Evolutionary conservation across 2,113 vertebrate genomes (phyloP).

Genomic region (Salminus brasiliensis): DNA sequence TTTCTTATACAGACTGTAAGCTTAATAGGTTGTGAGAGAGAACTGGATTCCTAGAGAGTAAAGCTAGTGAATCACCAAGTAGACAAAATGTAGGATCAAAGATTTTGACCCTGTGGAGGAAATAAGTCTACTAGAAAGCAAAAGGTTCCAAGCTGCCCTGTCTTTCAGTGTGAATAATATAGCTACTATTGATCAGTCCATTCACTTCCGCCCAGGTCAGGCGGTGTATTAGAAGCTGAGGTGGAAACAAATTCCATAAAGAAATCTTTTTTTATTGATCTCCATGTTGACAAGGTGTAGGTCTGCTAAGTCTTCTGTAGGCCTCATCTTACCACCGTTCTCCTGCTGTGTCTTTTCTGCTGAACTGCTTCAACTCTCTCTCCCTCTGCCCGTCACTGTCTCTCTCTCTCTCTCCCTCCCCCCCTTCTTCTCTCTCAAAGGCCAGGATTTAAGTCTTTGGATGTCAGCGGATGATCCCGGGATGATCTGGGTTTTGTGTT

Average conservation of each 20-base stretch:
- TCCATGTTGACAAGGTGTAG: slow-evolving; percentile 15
- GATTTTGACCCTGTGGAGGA: too few species aligned
- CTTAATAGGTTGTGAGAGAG: too few species aligned
- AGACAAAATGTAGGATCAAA: too few species aligned
- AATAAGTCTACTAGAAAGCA: neutral
- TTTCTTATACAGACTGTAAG: neutral
- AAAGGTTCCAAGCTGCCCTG: neutral
- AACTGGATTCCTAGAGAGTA: too few species aligned
- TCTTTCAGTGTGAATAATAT: slow-evolving; percentile 19
- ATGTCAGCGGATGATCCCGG: slow-evolving; percentile 48
- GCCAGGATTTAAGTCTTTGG: slow-evolving; percentile 33
- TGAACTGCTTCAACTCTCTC: neutral
- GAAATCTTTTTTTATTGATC: slow-evolving; percentile 39
- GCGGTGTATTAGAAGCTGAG: slow-evolving; percentile 10
- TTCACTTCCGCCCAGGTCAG: slow-evolving; percentile 30
- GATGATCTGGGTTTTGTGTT: slow-evolving; percentile 51
- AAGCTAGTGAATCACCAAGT: too few species aligned
- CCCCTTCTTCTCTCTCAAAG: slow-evolving; percentile 2
- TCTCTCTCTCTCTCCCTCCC: slow-evolving; percentile 1
- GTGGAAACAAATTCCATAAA: slow-evolving; percentile 1
- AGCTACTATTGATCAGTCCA: slow-evolving; percentile 27
- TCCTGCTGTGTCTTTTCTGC: neutral
- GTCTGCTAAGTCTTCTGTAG: neutral
- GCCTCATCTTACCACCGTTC: neutral
- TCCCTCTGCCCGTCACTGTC: neutral